Base-by-base conservation (phyloP, 64 coral and sea anemone genomes). In the Pocillopora verrucosa region DNA sequence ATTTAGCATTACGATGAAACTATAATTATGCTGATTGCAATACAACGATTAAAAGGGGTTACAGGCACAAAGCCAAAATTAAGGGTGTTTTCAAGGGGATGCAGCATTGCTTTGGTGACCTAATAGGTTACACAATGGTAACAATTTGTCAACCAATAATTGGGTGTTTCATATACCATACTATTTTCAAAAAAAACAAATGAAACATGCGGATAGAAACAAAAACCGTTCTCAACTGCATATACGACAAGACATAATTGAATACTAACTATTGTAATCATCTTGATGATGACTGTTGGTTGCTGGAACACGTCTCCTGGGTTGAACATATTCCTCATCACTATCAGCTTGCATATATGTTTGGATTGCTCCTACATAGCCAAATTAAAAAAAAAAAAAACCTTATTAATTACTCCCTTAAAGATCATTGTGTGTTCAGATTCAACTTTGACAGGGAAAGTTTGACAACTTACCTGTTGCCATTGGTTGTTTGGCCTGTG, bases 251-350 rank as follows among this genome's bases (percentile, higher is more conserved):
- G 61, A 63, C 11, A 13, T 13, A 13, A n/a, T 1, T 72, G 20
- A 22, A 26, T 14, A 56, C 82, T 69, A 56, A 85, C 82, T 85
- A 12, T 70, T 85, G 11, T 72, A 26, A 72, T 85, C 82, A 17
- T 85, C 37, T 85, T 70, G 64, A 72, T 20, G 22, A 22, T 20
- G 36, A 34, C 26, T 85, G 16, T 20, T 13, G 56, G 80, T 62
- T 2, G 82, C 45, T 41, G 82, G 11, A 19, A 67, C 38, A 14
- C 63, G 65, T 72, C 45, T 67, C 56, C 82, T 72, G 41, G 82
- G 82, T 16, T 85, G 82, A 24, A 70, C 82, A 85, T 83, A 26
- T 83, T 72, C 82, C 41, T 85, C 82, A 11, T 72, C 82, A 72
- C 56, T 51, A 16, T 85, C 65, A 72, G 26, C 82, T 37, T 72